phyloP scores from a whole-genome alignment of 2,888 invertebrate genomes.

The Diarsia dahlii region DNA sequence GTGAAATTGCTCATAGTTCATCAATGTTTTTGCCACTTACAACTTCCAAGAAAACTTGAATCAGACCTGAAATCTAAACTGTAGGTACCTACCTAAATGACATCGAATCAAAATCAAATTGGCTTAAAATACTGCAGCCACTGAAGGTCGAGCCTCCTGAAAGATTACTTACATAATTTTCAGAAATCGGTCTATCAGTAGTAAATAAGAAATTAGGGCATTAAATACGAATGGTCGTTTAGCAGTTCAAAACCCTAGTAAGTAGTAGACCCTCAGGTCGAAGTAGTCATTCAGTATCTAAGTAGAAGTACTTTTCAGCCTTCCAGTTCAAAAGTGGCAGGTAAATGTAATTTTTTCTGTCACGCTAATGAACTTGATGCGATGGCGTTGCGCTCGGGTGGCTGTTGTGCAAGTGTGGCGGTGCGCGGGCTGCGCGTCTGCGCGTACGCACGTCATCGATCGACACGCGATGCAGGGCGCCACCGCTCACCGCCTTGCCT shows the following conservation, averaged over 20 bases:
- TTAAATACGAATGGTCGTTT: too few relatives aligned
- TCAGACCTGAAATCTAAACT: conserved; percentile 1
- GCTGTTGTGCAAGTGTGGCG: conserved; percentile 55
- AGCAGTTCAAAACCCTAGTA: too few relatives aligned
- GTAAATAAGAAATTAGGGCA: neutral
- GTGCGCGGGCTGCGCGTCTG: conserved; percentile 37
- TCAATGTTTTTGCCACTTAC: conserved; percentile 1
- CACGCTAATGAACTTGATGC: conserved; percentile 59
- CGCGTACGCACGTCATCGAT: conserved; percentile 53
- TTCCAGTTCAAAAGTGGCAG: conserved; percentile 15
- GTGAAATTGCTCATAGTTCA: conserved; percentile 23
- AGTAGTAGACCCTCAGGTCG: neutral
- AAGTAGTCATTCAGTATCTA: neutral
- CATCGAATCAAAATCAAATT: neutral
- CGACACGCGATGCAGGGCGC: conserved; percentile 54
- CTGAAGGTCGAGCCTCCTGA: neutral
- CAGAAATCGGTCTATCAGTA: neutral
- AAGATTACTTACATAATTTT: neutral
- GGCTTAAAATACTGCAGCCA: neutral
- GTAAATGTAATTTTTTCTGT: conserved; percentile 48
- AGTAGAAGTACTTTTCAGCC: neutral
- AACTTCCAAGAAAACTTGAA: conserved; percentile 19
- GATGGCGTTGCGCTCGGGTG: conserved; percentile 48
- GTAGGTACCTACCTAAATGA: neutral
- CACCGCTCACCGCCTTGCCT: conserved; percentile 33